Evolutionary conservation across 2,113 vertebrate genomes (phyloP), one percentile per base, ranked within the genome.

Genomic region (Datnioides undecimradiatus): DNA sequence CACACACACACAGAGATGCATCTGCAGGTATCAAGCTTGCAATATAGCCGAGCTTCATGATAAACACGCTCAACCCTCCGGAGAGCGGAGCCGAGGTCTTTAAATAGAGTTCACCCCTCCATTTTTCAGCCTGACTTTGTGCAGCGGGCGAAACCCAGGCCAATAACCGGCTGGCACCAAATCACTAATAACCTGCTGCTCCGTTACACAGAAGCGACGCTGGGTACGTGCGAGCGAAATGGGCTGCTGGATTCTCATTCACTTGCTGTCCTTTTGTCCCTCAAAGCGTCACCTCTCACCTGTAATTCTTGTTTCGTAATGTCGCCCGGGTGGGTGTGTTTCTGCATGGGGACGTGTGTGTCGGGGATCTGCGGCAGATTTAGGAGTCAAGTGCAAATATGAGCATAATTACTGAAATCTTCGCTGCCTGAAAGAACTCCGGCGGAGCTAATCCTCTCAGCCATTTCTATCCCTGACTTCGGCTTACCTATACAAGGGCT

Each of bases 351-450:
- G 25, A 11, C 0, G 38, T 46, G 46, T 81, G 48, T 76, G 40
- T 75, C 6, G 33, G 57, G 62, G 69, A 79, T 58, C 57, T 55
- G 16, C 0, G 41, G 25, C 62, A 75, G 81, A 76, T 81, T 85
- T 73, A 89, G 29, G 48, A 85, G 80, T 83, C 67, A 84, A 85
- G 76, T 65, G 75, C 54, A 79, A 89, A 89, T 89, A 84, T 85
- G 80, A 90, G 90, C 88, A 85, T 78, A 90, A 92, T 91, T 79
- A 91, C 66, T 69, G 41, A 80, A 89, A 85, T 85, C 80, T 80
- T 13, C 63, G 73, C 70, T 49, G 78, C 67, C 66, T 80, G 62
- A 86, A 85, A 62, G 72, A 85, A 84, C 71, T 72, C 60, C 54
- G 40, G 57, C 76, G 63, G 75, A 31, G 63, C 46, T 90, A 89